Base-by-base conservation (phyloP, 2,888 invertebrate species). In the Oasisia sp. region DNA sequence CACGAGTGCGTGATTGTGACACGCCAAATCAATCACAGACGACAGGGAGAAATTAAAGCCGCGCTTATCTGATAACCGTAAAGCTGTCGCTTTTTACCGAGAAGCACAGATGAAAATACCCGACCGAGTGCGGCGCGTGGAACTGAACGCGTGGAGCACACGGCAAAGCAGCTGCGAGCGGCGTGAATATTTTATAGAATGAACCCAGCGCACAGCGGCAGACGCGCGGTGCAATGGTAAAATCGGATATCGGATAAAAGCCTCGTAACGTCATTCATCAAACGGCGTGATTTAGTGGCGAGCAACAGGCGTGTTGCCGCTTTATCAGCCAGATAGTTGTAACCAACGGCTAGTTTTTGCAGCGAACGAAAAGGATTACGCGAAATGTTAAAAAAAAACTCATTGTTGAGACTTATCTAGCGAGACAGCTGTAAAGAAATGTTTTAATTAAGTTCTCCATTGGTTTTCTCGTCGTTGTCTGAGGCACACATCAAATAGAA, bases 81-180 rank as follows among this genome's bases (percentile, higher is more conserved):
- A 74, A 74, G 27, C 74, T 74, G 74, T 74, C 74, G 74, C 74
- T 74, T 74, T 74, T 74, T 74, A 74, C 74, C n/a, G 74, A 74
- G 74, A 74, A 74, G 27, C 14, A n/a, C 27, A 74, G 74, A 74
- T n/a, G 74, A 19, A 74, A 74, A 74, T 74, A 74, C 27, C n/a
- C 74, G 3, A 74, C n/a, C 74, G 3, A 74, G 74, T 27, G 74
- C 74, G 19, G 74, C 19, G 74, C 74, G 74, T 19, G 19, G 74
- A 74, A 74, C 7, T 38, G 19, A 56, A 56, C 56, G 56, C 56
- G 56, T 19, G 11, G 56, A 19, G 11, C 38, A 56, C 74, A n/a
- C 14, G 27, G 19, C 74, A n/a, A 74, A 3, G 27, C 74, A 74
- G 74, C 74, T 74, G 74, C 74, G 74, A 19, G 74, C 74, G 27